Percentiles rank a stretch among this genome's conserved stretches.
Conservation (phyloP, 2,797 vertebrate genomes). For the Esox lucius region DNA sequence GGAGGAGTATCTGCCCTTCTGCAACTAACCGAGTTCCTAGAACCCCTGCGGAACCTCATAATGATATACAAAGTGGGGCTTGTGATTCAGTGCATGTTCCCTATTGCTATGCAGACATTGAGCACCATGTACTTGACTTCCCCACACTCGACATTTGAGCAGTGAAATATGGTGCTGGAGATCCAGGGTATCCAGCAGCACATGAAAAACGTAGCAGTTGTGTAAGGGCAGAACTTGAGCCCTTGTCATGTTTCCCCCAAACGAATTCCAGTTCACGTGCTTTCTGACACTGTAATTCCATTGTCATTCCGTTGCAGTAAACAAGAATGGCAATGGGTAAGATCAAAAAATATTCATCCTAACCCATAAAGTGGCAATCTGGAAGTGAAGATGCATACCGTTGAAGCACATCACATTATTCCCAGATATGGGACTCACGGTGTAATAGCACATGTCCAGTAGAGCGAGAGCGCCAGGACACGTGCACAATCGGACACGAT, state of each 20-base stretch:
- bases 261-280: background rate
- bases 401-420: background rate
- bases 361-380: background rate
- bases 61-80: background rate
- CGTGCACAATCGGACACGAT: no score
- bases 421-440: background rate
- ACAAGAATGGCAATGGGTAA: background rate
- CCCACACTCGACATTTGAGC: background rate
- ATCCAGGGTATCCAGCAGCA: background rate
- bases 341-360: background rate
- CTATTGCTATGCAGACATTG: background rate
- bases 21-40: background rate
- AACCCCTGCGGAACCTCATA: background rate
- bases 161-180: background rate
- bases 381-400: background rate
- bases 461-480: no score
- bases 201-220: background rate
- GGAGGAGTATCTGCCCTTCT: background rate
- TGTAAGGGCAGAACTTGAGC: background rate
- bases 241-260: background rate
- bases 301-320: background rate
- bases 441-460: no score
- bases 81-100: background rate
- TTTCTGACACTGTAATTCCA: conserved; percentile 1
- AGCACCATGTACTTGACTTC: background rate